Evolutionary conservation across 1,140 invertebrate genomes (phyloP).

Genomic region (Nasonia longicornis): DNA sequence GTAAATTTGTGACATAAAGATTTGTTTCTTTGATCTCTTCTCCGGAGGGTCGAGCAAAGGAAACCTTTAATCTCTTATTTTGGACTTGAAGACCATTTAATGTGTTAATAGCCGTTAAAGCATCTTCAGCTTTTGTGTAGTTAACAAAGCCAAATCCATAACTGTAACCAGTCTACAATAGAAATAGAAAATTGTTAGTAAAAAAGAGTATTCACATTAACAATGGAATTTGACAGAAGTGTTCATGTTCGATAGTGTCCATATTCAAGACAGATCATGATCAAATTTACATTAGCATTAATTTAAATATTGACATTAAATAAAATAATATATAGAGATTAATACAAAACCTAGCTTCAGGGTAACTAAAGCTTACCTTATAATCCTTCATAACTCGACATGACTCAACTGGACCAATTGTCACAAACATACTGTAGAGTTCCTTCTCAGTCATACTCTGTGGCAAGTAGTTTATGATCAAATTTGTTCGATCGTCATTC

Average conservation of each 20-base stretch:
- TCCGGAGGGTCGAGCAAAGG: conserved; percentile 89
- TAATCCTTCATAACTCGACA: conserved; percentile 93
- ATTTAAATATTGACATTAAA: too few relatives aligned
- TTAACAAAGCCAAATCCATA: conserved; percentile 98
- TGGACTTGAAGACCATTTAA: conserved; percentile 91
- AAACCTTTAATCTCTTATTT: conserved; percentile 82
- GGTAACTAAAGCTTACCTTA: conserved; percentile 70
- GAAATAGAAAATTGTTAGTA: conserved; percentile 44
- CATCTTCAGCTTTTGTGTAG: conserved; percentile 87
- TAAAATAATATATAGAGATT: too few relatives aligned
- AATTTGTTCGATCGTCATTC: conserved; percentile 76
- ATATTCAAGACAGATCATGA: too few relatives aligned
- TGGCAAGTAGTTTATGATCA: conserved; percentile 96
- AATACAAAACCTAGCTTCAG: not conserved
- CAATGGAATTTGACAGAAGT: not conserved
- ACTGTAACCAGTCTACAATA: conserved; percentile 88
- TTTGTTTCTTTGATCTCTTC: conserved; percentile 96
- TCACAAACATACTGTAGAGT: conserved; percentile 87
- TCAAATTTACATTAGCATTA: not conserved
- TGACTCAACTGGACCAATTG: conserved; percentile 87
- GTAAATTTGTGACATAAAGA: conserved; percentile 93
- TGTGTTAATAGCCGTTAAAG: conserved; percentile 84
- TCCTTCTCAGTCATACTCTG: conserved; percentile 94
- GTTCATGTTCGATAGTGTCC: too few relatives aligned
- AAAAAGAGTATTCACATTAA: not conserved